Conservation (phyloP, 37 sponge, comb jelly and placozoan genomes). For the Halichondria panicea region DNA sequence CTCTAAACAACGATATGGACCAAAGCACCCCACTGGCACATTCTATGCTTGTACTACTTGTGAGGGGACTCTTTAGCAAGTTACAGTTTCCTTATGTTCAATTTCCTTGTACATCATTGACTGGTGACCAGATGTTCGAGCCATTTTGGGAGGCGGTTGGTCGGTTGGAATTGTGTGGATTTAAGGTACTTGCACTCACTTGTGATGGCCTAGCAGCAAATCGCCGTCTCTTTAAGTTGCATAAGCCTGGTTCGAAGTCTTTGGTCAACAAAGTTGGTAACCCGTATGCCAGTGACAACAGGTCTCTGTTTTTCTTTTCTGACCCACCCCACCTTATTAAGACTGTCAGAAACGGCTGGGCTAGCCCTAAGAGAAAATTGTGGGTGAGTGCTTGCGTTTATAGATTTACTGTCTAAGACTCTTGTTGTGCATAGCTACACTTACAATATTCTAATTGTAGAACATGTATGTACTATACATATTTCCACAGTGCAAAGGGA, state of each 20-base stretch:
- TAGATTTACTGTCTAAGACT: too few species aligned
- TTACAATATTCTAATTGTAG: not conserved
- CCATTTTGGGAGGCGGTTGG: too few species aligned
- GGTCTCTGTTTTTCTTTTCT: too few species aligned
- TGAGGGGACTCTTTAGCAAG: slow-evolving; percentile 11
- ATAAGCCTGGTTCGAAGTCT: too few species aligned
- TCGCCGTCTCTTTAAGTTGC: not conserved
- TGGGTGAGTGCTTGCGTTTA: too few species aligned
- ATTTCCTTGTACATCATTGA: too few species aligned
- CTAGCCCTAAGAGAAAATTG: not conserved
- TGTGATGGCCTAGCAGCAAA: not conserved
- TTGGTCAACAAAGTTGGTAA: too few species aligned
- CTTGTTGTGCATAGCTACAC: too few species aligned
- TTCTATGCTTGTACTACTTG: slow-evolving; percentile 4
- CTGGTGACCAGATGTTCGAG: too few species aligned
- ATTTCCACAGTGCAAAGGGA: too few species aligned
- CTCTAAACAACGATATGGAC: not conserved
- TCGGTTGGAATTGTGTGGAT: not conserved
- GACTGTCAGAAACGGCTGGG: not conserved
- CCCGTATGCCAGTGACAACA: too few species aligned
- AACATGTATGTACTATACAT: too few species aligned
- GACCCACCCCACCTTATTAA: slow-evolving; percentile 1
- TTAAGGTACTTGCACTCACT: slow-evolving; percentile 5
- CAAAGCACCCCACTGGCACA: not conserved
- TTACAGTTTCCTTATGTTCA: not conserved